Evolutionary conservation across 2,888 invertebrate genomes (phyloP), one percentile per base, ranked within the genome.

Genomic region (Parapristionchus giblindavisi): DNA sequence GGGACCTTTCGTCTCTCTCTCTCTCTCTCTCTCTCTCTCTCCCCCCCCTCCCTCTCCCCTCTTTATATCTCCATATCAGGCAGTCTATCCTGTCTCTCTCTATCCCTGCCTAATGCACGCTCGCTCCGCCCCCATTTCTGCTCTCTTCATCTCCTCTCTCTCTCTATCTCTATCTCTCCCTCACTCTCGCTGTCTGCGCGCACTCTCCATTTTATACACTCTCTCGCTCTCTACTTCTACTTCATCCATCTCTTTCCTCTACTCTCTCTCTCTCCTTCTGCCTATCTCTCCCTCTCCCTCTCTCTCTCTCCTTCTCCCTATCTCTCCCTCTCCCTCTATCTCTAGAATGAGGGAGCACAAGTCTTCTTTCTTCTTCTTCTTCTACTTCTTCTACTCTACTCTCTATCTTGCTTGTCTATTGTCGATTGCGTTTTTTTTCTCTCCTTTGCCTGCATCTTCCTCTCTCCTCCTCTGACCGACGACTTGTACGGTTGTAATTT

Each of bases 251-350:
- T 8, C 17, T 63, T 6, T 63, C 34, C 38, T 38, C 24, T 63
- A 32, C 8, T 14, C 63, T 8, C 11, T 29, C 34, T 8, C 27
- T 29, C 11, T 17, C 34, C 14, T 24, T 63, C 63, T 32, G 6
- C 24, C 24, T 63, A 11, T 63, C 63, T 63, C 58, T n/a, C 11
- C 24, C 14, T n/a, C 24, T n/a, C 58, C 24, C 58, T 58, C 58
- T n/a, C 58, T 58, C 58, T n/a, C 24, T 58, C 58, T 58, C 24
- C 27, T 27, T n/a, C 58, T 58, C 14, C 17, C 14, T 17, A 11
- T 8, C 24, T 24, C 27, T n/a, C 27, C 58, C 11, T 34, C 38
- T 63, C 32, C 8, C 34, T 63, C 6, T 17, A n/a, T n/a, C n/a
- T n/a, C n/a, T n/a, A n/a, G n/a, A n/a, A n/a, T n/a, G n/a, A n/a